Percentiles rank a stretch among this genome's conserved stretches.
These are phyloP conservation scores for Limnothrissa miodon DNA, from an alignment of 2,113 vertebrate species.

Conservation along the genomic window DNA sequence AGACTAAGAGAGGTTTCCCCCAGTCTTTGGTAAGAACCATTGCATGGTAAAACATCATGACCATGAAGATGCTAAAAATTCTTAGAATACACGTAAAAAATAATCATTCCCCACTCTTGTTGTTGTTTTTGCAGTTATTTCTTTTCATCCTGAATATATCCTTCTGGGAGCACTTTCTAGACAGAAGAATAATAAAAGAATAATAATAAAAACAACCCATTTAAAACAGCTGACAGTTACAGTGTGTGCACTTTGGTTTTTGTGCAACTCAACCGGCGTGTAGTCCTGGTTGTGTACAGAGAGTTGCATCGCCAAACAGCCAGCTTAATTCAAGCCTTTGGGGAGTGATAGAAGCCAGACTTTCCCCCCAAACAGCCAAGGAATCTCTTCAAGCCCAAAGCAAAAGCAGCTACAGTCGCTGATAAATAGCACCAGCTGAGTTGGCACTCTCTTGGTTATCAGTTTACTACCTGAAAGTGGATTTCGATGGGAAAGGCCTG, in stretches of 20 bases:
- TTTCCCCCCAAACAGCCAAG: background rate
- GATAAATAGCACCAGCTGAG: background rate
- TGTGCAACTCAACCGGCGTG: background rate
- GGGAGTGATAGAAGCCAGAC: background rate
- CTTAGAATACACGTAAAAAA: background rate
- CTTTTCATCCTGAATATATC: conserved; percentile 13
- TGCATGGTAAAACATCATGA: background rate
- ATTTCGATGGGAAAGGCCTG: background rate
- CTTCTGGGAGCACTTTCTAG: background rate
- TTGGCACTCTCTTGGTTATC: background rate
- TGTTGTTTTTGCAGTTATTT: background rate
- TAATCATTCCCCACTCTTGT: background rate
- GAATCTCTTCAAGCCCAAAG: background rate
- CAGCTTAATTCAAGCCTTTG: background rate
- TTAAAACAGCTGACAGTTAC: conserved; percentile 9
- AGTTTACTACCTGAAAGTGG: background rate
- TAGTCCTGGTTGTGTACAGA: background rate
- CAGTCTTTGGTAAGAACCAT: background rate
- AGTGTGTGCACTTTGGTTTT: background rate
- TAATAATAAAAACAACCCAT: background rate
- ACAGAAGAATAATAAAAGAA: background rate
- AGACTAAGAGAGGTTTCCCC: background rate
- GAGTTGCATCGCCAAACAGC: background rate
- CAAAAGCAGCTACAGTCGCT: background rate
- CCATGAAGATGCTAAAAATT: background rate